Percentiles rank a stretch among this genome's conserved stretches.
Conservation (phyloP, 2,113 vertebrate genomes). For the Strix aluco region DNA sequence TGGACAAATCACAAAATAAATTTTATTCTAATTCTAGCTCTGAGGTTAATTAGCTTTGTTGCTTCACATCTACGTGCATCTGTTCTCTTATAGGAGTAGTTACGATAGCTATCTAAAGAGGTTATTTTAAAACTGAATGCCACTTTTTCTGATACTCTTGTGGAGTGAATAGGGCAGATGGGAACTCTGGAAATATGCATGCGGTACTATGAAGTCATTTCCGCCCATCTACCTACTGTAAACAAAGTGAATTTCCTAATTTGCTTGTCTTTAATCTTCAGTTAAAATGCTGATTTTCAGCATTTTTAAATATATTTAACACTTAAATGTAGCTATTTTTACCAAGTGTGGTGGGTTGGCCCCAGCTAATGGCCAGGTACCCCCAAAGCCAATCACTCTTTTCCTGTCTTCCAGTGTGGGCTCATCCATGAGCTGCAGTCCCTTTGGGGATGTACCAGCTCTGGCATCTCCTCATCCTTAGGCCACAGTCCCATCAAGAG, state of each 20-base stretch:
- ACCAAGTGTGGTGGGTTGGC: neutral
- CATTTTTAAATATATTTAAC: neutral
- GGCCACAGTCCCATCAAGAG: neutral
- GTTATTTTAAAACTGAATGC: neutral
- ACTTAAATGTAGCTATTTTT: neutral
- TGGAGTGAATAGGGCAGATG: neutral
- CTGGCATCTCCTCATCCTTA: accelerated
- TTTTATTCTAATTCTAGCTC: neutral
- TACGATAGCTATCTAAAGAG: neutral
- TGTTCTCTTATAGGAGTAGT: neutral
- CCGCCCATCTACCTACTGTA: neutral
- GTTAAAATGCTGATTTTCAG: neutral
- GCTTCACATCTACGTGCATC: neutral
- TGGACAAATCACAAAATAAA: neutral
- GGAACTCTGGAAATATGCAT: neutral
- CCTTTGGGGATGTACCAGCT: neutral
- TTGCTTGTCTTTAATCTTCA: neutral
- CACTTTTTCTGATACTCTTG: neutral
- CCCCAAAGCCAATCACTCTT: neutral
- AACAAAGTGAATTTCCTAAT: neutral
- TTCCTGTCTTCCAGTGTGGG: neutral
- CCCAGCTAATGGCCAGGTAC: neutral
- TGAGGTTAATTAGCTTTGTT: slow-evolving; percentile 11
- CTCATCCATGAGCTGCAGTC: neutral
- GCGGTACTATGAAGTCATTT: neutral